Conservation (phyloP, 2,113 vertebrate species). For the Theristicus caerulescens region DNA sequence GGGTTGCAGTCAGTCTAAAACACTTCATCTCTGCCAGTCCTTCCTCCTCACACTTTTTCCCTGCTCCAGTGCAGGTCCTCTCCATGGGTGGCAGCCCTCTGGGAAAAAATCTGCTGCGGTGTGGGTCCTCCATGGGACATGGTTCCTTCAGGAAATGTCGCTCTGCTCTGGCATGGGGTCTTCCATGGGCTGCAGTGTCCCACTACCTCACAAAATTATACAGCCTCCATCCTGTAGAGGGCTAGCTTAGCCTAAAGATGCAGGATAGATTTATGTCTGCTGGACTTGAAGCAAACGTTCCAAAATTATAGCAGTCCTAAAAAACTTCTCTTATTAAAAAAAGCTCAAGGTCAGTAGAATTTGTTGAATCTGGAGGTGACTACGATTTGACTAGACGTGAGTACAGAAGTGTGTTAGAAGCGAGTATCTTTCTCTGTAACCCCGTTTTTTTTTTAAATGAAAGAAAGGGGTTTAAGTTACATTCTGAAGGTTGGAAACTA, state of each 20-base stretch:
- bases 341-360: not conserved
- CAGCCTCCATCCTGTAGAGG: not conserved
- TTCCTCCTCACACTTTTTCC: not conserved
- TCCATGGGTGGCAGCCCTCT: not conserved
- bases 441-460: not conserved
- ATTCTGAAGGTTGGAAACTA: not conserved
- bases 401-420: not conserved
- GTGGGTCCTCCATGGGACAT: accelerated
- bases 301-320: not conserved
- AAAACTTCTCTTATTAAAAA: not conserved
- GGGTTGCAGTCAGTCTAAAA: not conserved
- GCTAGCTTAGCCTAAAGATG: not conserved
- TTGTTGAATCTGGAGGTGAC: not conserved
- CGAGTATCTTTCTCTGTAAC: not conserved
- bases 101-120: not conserved
- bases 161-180: not conserved
- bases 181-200: not conserved
- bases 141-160: not conserved
- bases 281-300: not conserved
- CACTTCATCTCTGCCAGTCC: not conserved
- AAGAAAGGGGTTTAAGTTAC: not conserved
- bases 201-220: not conserved
- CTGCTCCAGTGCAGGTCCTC: accelerated
- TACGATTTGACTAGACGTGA: not conserved
- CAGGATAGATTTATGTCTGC: not conserved